Percentiles rank a stretch among this genome's conserved stretches.
phyloP scores from a whole-genome alignment of 2,113 vertebrate genomes.

The Gadus macrocephalus region DNA sequence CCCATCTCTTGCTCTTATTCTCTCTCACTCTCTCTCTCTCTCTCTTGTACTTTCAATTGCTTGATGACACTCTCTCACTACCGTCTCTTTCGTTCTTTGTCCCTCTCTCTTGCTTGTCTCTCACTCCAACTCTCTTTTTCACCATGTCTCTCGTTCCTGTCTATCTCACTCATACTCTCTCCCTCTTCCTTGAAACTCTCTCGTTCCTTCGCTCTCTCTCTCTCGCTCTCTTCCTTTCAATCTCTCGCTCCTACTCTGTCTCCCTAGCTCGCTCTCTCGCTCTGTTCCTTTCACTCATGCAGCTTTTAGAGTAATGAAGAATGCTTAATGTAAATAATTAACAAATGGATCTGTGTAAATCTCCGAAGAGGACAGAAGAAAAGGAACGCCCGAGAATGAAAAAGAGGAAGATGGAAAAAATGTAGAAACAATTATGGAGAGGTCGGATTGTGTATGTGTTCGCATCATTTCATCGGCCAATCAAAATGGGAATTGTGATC shows the following conservation, averaged over 20 bases:
- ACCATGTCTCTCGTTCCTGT: not conserved
- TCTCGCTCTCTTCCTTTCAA: not conserved
- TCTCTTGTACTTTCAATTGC: not conserved
- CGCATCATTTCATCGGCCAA: not conserved
- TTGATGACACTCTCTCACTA: no score
- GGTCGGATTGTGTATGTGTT: not conserved
- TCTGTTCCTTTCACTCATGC: not conserved
- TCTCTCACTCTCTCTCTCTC: not conserved
- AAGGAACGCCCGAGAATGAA: not conserved
- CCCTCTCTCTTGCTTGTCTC: no score
- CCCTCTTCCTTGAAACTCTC: conserved; percentile 7
- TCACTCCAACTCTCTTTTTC: not conserved
- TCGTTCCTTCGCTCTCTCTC: not conserved
- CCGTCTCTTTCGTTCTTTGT: no score
- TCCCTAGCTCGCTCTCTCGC: not conserved
- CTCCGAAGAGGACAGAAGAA: conserved; percentile 6
- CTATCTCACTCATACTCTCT: not conserved
- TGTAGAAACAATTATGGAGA: not conserved
- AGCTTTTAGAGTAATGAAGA: conserved; percentile 36
- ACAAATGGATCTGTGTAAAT: conserved; percentile 31
- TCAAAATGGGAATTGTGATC: conserved; percentile 15
- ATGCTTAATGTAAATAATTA: conserved; percentile 34
- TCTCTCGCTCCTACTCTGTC: not conserved
- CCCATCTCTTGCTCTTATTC: not conserved
- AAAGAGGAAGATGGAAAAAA: not conserved